A percentile compares a stretch with the other conserved stretches of the same genome.
Conservation (phyloP, 30 jellyfish, hydroid and myxozoan species). For the Hydractinia echinata region DNA sequence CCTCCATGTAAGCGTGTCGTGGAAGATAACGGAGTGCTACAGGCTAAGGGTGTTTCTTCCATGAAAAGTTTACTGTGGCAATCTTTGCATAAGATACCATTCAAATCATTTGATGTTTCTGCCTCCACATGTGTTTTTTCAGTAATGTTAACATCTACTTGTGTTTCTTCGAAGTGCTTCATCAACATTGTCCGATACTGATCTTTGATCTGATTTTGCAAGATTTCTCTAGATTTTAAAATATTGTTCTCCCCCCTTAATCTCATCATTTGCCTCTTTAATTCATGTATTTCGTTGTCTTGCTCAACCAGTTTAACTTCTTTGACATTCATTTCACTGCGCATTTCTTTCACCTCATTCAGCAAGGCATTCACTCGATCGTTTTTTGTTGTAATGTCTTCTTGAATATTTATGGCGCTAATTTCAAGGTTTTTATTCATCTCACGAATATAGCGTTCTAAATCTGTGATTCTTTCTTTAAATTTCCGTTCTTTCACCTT, state of each 20-base stretch:
- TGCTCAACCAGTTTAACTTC: not conserved
- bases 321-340: not conserved
- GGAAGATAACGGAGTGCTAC: too few species aligned
- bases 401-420: not conserved
- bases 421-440: not conserved
- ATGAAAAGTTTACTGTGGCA: too few species aligned
- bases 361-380: slow-evolving; percentile 4
- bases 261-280: not conserved
- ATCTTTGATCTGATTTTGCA: not conserved
- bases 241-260: not conserved
- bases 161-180: too few species aligned
- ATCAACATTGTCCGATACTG: too few species aligned
- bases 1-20: too few species aligned
- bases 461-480: too few species aligned
- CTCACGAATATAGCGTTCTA: not conserved
- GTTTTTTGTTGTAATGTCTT: not conserved
- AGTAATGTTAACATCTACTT: too few species aligned
- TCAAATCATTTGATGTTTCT: too few species aligned
- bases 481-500: too few species aligned
- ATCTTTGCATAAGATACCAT: too few species aligned
- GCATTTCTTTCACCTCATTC: not conserved
- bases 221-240: not conserved
- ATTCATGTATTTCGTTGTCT: not conserved
- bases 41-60: too few species aligned
- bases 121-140: too few species aligned